Percentiles rank a stretch among this genome's conserved stretches.
Conservation (phyloP, 2,797 vertebrate species). For the Lagocephalus sceleratus region DNA sequence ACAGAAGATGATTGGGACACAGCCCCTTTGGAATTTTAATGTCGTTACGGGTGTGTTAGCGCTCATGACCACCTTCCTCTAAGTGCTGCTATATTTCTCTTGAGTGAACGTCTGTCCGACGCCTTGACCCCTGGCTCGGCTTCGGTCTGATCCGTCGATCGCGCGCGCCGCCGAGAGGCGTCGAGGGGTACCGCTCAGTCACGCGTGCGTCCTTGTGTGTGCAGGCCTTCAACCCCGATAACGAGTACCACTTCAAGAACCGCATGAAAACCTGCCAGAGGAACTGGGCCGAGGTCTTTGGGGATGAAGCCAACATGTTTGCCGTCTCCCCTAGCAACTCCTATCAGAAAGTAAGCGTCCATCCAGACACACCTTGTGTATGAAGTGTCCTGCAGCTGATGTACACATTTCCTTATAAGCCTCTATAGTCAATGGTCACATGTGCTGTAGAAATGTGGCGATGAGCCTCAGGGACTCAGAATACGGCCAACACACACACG, state of each 20-base stretch:
- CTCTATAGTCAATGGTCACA: constrained; percentile 23
- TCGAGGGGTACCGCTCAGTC: background rate
- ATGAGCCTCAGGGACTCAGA: constrained; percentile 19
- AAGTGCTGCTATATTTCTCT: too few relatives aligned
- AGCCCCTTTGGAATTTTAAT: background rate
- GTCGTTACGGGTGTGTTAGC: background rate
- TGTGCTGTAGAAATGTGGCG: constrained; percentile 30
- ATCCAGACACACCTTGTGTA: background rate
- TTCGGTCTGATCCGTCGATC: too few relatives aligned
- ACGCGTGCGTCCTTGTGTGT: constrained; percentile 10
- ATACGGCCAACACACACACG: constrained; percentile 51
- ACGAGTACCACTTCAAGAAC: constrained; percentile 99
- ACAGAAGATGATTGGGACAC: background rate
- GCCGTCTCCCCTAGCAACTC: constrained; percentile 89
- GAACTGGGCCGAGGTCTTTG: constrained; percentile 97
- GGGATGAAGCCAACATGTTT: constrained; percentile 91
- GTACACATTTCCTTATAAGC: constrained; percentile 15
- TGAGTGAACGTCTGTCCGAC: too few relatives aligned
- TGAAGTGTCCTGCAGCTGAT: constrained; percentile 9
- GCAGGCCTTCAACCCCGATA: constrained; percentile 97
- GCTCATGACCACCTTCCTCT: too few relatives aligned
- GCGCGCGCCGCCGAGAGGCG: background rate
- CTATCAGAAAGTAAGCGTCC: constrained; percentile 86
- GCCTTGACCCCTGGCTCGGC: too few relatives aligned
- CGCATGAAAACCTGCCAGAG: constrained; percentile 96